Conservation (phyloP, 1,140 invertebrate genomes). For the Ips nitidus region DNA sequence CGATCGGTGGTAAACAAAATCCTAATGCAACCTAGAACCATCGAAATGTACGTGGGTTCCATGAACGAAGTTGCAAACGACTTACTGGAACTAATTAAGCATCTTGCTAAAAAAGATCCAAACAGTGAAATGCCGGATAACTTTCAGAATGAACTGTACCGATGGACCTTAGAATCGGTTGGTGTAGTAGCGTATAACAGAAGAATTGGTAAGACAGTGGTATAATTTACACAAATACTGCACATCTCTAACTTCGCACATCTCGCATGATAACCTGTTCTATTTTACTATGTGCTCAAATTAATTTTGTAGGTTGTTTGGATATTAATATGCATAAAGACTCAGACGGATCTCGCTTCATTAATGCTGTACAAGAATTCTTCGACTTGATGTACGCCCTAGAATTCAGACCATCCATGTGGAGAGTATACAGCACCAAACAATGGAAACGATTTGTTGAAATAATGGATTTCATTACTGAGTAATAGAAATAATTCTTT, state of each 20-base stretch:
- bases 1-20: constrained; percentile 58
- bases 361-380: constrained; percentile 49
- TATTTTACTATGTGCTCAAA: too few relatives aligned
- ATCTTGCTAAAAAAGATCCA: constrained; percentile 52
- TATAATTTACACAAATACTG: too few relatives aligned
- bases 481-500: constrained; percentile 1
- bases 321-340: constrained; percentile 25
- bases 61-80: constrained; percentile 56
- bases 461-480: constrained; percentile 41
- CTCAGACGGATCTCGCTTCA: constrained; percentile 29
- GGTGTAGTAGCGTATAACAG: constrained; percentile 67
- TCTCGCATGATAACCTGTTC: too few relatives aligned
- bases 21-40: constrained; percentile 58
- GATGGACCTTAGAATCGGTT: constrained; percentile 71
- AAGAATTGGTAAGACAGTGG: constrained; percentile 54
- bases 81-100: constrained; percentile 57
- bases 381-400: constrained; percentile 61
- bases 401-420: constrained; percentile 64
- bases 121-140: constrained; percentile 54
- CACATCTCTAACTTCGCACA: too few relatives aligned
- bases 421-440: constrained; percentile 62
- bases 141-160: constrained; percentile 65
- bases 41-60: constrained; percentile 55
- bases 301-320: constrained; percentile 29
- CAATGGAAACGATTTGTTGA: constrained; percentile 47